Percentiles rank a stretch among this genome's conserved stretches.
These are phyloP conservation scores for Tympanuchus pallidicinctus DNA, from an alignment of 2,113 vertebrate genomes.

Conservation along the genomic window DNA sequence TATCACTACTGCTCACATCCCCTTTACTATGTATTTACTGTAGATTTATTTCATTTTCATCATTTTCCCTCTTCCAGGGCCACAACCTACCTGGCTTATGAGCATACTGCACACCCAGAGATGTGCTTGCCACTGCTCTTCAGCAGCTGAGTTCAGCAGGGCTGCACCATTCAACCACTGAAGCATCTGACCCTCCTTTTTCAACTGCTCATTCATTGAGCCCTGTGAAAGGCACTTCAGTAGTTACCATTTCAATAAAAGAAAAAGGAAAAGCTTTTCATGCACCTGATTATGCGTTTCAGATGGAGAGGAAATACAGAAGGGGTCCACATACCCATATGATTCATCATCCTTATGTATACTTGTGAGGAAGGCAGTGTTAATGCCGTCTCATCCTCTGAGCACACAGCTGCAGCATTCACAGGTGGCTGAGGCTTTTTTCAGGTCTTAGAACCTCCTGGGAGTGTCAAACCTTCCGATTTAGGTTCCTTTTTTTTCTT, in stretches of 20 bases:
- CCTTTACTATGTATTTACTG: not conserved
- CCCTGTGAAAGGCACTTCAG: not conserved
- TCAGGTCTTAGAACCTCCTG: not conserved
- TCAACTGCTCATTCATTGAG: not conserved
- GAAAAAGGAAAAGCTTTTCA: not conserved
- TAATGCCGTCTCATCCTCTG: not conserved
- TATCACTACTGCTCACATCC: not conserved
- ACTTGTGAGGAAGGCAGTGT: not conserved
- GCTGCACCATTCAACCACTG: rapidly evolving
- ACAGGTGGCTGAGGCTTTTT: conserved; percentile 1
- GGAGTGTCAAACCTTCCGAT: not conserved
- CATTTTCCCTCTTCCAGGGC: not conserved
- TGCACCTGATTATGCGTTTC: not conserved
- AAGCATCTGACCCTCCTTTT: not conserved
- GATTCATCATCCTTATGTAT: not conserved
- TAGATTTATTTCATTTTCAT: not conserved
- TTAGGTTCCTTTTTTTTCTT: not conserved
- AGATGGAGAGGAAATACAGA: not conserved
- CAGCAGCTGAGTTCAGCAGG: not conserved
- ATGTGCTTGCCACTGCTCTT: not conserved
- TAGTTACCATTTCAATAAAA: not conserved
- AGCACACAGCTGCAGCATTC: conserved; percentile 17
- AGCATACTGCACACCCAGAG: not conserved
- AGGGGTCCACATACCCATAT: not conserved
- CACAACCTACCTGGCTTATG: not conserved